Evolutionary conservation across 2,888 invertebrate genomes (phyloP), one percentile per base, ranked within the genome.

Genomic region (Rhaphigaster nebulosa): DNA sequence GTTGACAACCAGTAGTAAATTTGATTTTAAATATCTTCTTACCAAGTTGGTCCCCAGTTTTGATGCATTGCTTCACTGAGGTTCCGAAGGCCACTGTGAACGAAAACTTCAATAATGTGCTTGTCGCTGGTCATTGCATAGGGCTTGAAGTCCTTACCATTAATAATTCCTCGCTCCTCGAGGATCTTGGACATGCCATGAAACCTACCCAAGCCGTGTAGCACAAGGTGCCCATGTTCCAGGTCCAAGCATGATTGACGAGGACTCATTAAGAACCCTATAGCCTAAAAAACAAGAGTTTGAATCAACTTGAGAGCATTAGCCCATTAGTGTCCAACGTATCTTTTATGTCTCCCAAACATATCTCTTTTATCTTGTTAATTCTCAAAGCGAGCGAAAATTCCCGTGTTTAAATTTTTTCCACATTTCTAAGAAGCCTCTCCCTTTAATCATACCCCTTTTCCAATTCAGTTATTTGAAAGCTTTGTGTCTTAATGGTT

Each of bases 131-230:
- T 8, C 15, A 76, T 18, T 38, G 70, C 38, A 8, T 38, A 76
- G 34, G 70, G 70, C 70, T 76, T 76, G 38, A 41, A 90, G 76
- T 90, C 89, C 34, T 91, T 90, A 54, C 70, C 65, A 20, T 89
- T 87, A 50, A 91, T 87, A 23, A 90, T n/a, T 1, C 91, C 91
- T 50, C 60, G 88, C 34, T 84, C 70, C 41, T 90, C 65, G 8
- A 90, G 90, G 5, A 91, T 60, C 50, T 65, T 65, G 4, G 91
- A 90, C 91, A 91, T 90, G n/a, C 89, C 91, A 89, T 91, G 91
- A 20, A 91, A 91, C n/a, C 91, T 88, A 12, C 90, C 91, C 50
- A 91, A 70, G 76, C 90, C 87, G 34, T 90, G 90, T 29, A 91
- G 50, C 20, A 90, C 91, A 13, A 91, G 87, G 26, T 90, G 91